Base-by-base conservation (phyloP, 2,797 vertebrate genomes). In the Parauchenoglanis ngamensis region DNA sequence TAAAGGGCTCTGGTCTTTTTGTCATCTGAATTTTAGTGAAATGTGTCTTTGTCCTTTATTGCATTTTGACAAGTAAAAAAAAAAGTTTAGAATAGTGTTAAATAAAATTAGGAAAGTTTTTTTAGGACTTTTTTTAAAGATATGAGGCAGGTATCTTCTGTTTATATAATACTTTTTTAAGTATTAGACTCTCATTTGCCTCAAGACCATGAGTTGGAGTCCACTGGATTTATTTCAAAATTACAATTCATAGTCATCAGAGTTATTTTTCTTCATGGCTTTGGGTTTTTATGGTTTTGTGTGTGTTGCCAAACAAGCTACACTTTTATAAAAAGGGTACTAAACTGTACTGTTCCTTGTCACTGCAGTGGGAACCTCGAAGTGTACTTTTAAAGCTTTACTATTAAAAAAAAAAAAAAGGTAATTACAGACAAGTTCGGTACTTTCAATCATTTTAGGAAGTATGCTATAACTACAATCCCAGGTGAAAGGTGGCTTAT, bases 21-120 rank as follows among this genome's bases (percentile, higher is more conserved):
- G 92, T 94, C 90, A 90, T 93, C 90, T 94, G 91, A 94, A 94
- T 95, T 94, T 93, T 94, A 95, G 94, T 95, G 94, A 91, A 73
- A 92, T 92, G 93, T 94, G 93, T 95, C 94, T 94, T 94, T 96
- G 95, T 94, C 92, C 93, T 95, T 95, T 95, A 95, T 93, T 94
- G 94, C 96, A 94, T 94, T 94, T 96, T 96, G 94, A 94, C 95
- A 95, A 95, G 93, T 95, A 94, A 94, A 94, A 90, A 21, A 6
- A 57, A 59, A 21, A 56, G 93, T 35, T 35, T 35, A 96, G 96
- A 94, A 96, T 95, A 95, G 1, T 54, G 49, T 28, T 77, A 10
- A 56, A 31, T 56, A 57, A 56, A 57, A 35, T 56, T 28, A 57
- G 7, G n/a, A 76, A 49, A 0, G 11, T 35, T 35, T 35, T 10